Conservation (phyloP, 2,113 vertebrate species). For the Elachura formosa region DNA sequence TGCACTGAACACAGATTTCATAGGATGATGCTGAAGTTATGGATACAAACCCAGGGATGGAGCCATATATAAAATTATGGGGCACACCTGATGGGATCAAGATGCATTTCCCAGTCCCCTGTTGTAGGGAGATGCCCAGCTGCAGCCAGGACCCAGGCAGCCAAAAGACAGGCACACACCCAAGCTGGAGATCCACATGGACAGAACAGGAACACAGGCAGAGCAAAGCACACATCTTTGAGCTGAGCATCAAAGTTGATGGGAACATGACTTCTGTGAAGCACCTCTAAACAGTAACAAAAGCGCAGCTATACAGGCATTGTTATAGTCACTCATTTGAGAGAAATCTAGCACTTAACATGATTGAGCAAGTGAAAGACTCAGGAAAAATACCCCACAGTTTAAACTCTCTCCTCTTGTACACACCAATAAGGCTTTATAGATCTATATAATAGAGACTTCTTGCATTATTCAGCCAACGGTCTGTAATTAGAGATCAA, state of each 20-base stretch:
- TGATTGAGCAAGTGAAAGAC: not conserved
- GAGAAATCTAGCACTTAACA: not conserved
- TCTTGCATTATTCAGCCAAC: not conserved
- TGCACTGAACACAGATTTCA: not conserved
- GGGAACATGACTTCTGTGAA: accelerated
- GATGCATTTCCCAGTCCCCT: accelerated
- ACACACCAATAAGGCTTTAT: not conserved
- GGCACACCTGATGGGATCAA: accelerated
- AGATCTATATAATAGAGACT: not conserved
- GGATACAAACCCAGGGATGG: not conserved
- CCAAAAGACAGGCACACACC: not conserved
- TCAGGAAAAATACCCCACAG: not conserved
- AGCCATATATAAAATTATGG: not conserved
- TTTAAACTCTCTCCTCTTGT: not conserved
- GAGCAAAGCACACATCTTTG: not conserved
- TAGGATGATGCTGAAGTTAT: not conserved
- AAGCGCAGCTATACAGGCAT: not conserved
- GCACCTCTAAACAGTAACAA: not conserved
- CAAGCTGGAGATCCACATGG: not conserved
- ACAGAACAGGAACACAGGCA: not conserved
- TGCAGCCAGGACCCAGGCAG: not conserved
- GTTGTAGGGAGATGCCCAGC: not conserved
- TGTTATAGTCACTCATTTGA: not conserved
- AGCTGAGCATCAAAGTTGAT: not conserved
- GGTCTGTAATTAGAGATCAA: constrained; percentile 15